Percentiles rank a stretch among this genome's conserved stretches.
phyloP scores from a whole-genome alignment of 2,113 vertebrate species.

The Ornithorhynchus anatinus region DNA sequence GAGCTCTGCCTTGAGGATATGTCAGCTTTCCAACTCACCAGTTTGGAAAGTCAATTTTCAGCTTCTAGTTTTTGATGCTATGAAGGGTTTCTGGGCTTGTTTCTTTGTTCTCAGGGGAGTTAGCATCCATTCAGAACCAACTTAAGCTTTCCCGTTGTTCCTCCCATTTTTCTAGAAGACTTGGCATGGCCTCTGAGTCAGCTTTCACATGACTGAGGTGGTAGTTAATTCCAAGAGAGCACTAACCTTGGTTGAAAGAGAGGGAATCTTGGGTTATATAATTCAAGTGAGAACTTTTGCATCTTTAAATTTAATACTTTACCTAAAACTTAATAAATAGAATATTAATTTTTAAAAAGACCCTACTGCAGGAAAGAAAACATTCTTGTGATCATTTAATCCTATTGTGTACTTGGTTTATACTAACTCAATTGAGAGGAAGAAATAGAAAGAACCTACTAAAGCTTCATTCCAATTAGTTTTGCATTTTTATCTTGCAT shows the following conservation, averaged over 20 bases:
- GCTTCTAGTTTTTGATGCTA: too few relatives aligned
- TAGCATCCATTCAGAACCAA: neutral
- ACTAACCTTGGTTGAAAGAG: neutral
- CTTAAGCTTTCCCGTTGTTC: neutral
- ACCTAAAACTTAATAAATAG: slow-evolving; percentile 15
- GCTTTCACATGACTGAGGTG: slow-evolving; percentile 8
- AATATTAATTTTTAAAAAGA: slow-evolving; percentile 37
- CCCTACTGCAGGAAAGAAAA: slow-evolving; percentile 6
- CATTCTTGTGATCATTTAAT: slow-evolving; percentile 36
- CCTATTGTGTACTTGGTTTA: slow-evolving; percentile 19
- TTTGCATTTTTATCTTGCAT: slow-evolving; percentile 1
- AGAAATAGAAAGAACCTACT: slow-evolving; percentile 7
- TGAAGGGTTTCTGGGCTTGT: too few relatives aligned
- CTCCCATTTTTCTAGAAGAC: neutral
- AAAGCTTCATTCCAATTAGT: neutral
- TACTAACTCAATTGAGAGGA: slow-evolving; percentile 27
- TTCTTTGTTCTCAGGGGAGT: too few relatives aligned
- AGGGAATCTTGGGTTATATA: slow-evolving; percentile 28
- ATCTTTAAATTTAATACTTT: slow-evolving; percentile 35
- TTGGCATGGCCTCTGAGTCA: neutral
- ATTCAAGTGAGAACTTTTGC: slow-evolving; percentile 47
- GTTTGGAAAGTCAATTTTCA: too few relatives aligned
- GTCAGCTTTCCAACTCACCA: too few relatives aligned
- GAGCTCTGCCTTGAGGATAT: too few relatives aligned
- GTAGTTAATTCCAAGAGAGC: neutral